A percentile compares a stretch with the other conserved stretches of the same genome.
Evolutionary conservation across 2,113 vertebrate species (phyloP).

Genomic region (Amphiprion percula): DNA sequence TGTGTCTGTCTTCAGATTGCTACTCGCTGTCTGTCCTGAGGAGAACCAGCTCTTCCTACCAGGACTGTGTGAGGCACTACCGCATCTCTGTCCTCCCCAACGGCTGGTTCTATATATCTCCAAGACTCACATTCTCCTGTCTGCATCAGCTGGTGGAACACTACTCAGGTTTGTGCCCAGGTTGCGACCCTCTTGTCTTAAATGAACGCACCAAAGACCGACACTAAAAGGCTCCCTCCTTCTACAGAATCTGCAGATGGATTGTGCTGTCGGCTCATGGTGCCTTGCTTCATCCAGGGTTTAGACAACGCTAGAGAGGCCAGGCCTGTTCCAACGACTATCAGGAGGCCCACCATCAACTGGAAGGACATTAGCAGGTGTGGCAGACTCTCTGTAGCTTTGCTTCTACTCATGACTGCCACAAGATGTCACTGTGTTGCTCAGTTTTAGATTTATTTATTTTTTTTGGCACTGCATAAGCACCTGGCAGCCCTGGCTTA

Average conservation of each 20-base stretch:
- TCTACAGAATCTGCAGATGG: conserved; percentile 82
- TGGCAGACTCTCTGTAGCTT: neutral
- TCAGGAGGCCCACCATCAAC: conserved; percentile 81
- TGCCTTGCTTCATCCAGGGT: conserved; percentile 82
- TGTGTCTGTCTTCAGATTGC: conserved; percentile 74
- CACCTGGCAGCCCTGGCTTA: too few species aligned
- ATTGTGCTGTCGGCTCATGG: conserved; percentile 83
- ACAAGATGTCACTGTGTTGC: conserved; percentile 49
- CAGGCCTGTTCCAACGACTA: conserved; percentile 49
- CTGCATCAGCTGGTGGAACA: conserved; percentile 88
- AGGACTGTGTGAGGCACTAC: conserved; percentile 86
- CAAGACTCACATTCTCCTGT: conserved; percentile 86
- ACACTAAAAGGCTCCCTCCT: neutral
- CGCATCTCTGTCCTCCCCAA: conserved; percentile 86
- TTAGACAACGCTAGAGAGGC: neutral
- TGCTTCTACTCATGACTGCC: conserved; percentile 7
- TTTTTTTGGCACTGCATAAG: neutral
- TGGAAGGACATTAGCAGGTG: conserved; percentile 90
- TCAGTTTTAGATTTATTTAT: neutral
- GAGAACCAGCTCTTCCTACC: conserved; percentile 45
- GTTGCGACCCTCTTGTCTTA: neutral
- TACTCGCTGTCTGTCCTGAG: conserved; percentile 86
- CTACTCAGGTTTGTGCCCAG: conserved; percentile 84
- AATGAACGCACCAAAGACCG: neutral
- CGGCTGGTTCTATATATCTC: conserved; percentile 88